Evolutionary conservation across 2,888 invertebrate species (phyloP).

Genomic region (Temnothorax ravouxi): DNA sequence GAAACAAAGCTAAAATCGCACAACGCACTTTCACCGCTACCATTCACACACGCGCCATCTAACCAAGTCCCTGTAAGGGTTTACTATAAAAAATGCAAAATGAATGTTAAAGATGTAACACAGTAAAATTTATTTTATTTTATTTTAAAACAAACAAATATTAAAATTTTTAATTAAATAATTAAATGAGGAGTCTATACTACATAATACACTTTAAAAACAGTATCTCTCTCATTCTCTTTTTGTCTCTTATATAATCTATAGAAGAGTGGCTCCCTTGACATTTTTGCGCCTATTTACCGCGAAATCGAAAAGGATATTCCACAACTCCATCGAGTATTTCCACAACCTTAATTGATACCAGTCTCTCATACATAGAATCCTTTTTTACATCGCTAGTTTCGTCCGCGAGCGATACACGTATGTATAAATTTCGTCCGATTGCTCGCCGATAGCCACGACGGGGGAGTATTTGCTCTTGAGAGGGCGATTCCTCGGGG

Average conservation of each 20-base stretch:
- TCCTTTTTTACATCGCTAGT: not conserved
- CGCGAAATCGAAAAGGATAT: not conserved
- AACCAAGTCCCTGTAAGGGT: no score
- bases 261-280: not conserved
- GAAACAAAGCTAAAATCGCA: no score
- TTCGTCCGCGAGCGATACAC: not conserved
- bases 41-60: no score
- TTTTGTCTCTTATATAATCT: not conserved
- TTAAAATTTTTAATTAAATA: no score
- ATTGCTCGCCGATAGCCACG: conserved; percentile 21
- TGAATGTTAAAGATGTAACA: no score
- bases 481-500: conserved; percentile 29
- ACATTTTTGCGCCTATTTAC: not conserved
- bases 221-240: not conserved
- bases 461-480: conserved; percentile 42
- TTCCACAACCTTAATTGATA: conserved; percentile 6
- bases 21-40: no score
- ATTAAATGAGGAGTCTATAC: no score
- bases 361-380: not conserved
- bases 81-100: no score
- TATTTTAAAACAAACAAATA: no score
- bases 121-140: no score
- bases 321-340: not conserved
- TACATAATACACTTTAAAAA: not conserved
- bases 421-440: not conserved